phyloP scores from a whole-genome alignment of 2,113 vertebrate genomes.

The Podilymbus podiceps region DNA sequence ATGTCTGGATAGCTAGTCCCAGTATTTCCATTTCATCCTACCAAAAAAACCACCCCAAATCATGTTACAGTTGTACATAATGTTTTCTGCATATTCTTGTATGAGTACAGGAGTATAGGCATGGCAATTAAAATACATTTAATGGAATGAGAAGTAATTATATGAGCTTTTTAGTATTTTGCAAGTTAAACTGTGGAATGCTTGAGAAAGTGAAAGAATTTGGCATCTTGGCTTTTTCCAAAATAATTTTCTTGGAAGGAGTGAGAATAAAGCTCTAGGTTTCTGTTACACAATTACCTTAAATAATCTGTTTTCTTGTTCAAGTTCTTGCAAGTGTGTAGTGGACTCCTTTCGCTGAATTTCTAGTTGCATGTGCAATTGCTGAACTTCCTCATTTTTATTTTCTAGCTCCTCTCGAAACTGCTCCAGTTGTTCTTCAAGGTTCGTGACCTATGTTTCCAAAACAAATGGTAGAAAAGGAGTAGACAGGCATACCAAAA shows the following conservation, averaged over 20 bases:
- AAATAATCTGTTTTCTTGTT: conserved; percentile 84
- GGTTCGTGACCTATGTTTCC: conserved; percentile 84
- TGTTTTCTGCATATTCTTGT: background rate
- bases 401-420: conserved; percentile 98
- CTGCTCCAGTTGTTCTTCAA: conserved; percentile 97
- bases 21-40: conserved; percentile 77
- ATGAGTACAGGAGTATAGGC: background rate
- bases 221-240: background rate
- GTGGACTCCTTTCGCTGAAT: conserved; percentile 92
- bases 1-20: conserved; percentile 63
- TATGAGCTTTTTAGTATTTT: background rate
- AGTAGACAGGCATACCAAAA: background rate
- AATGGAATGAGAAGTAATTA: background rate
- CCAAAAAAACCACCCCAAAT: background rate
- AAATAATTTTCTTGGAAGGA: background rate
- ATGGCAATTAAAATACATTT: background rate
- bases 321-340: conserved; percentile 85
- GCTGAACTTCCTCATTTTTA: conserved; percentile 96
- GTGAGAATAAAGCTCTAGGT: background rate
- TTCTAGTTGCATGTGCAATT: conserved; percentile 97
- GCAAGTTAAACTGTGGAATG: background rate
- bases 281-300: conserved; percentile 76
- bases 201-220: background rate
- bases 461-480: conserved; percentile 27
- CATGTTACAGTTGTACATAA: background rate